Evolutionary conservation across 2,888 invertebrate species (phyloP).

Genomic region (Chalcosyrphus nemorum): DNA sequence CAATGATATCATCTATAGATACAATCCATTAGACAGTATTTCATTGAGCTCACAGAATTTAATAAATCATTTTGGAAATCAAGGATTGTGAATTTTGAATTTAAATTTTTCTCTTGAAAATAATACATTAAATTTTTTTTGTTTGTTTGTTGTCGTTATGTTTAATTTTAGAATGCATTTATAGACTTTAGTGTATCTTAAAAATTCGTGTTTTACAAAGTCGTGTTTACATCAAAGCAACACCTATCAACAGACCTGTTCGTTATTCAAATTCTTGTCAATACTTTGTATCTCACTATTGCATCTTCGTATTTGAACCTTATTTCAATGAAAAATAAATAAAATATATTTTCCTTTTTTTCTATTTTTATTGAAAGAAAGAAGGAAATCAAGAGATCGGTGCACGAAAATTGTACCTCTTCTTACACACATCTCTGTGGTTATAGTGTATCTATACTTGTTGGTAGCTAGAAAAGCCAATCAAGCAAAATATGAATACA

Average conservation of each 20-base stretch:
- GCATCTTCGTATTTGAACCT: constrained; percentile 49
- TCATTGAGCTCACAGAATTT: constrained; percentile 5
- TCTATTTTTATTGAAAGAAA: constrained; percentile 50
- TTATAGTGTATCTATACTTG: background rate
- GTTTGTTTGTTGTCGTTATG: too few relatives aligned
- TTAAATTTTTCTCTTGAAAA: background rate
- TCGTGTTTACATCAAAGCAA: constrained; percentile 18
- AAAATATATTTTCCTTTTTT: background rate
- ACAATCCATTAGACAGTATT: constrained; percentile 10
- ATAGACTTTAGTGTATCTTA: background rate
- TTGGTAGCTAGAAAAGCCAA: constrained; percentile 35
- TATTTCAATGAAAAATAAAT: background rate
- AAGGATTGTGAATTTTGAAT: constrained; percentile 8
- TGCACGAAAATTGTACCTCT: constrained; percentile 45
- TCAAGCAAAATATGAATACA: constrained; percentile 19
- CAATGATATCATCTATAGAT: background rate
- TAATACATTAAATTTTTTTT: background rate
- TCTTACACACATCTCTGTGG: background rate
- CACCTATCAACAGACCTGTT: constrained; percentile 6
- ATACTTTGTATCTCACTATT: constrained; percentile 47
- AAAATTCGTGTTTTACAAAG: constrained; percentile 4
- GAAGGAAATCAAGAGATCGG: background rate
- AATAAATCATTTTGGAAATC: constrained; percentile 45
- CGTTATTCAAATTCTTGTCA: background rate
- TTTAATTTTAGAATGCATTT: constrained; percentile 1